Percentiles rank a stretch among this genome's conserved stretches.
phyloP scores from a whole-genome alignment of 2,113 vertebrate species.

The Crotalus horridus region DNA sequence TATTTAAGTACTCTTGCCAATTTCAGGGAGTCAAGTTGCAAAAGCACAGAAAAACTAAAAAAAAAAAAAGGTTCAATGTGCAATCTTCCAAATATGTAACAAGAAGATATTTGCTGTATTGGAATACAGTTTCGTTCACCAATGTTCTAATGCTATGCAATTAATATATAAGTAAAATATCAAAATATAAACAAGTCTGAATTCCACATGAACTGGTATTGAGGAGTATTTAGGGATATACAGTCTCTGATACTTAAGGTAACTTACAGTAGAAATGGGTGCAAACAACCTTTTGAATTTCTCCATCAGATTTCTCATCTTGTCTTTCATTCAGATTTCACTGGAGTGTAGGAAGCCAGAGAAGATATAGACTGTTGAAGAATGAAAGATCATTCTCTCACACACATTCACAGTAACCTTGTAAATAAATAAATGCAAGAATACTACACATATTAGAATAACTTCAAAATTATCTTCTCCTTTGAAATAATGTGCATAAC shows the following conservation, averaged over 20 bases:
- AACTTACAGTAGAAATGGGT: neutral
- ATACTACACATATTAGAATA: neutral
- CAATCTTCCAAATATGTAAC: neutral
- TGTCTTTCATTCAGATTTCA: neutral
- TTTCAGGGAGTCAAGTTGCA: neutral
- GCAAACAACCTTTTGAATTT: neutral
- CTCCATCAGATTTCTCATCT: neutral
- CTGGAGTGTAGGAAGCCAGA: neutral
- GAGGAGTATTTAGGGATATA: neutral
- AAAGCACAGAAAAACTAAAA: neutral
- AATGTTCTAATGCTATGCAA: neutral
- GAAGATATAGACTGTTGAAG: neutral
- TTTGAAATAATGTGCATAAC: neutral
- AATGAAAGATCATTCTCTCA: neutral
- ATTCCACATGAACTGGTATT: neutral
- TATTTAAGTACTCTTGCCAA: neutral
- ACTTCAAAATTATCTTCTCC: neutral
- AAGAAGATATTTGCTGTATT: neutral
- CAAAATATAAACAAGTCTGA: neutral
- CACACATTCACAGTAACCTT: neutral
- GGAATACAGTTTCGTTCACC: neutral
- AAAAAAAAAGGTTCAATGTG: neutral
- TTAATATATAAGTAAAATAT: neutral
- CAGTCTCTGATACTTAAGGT: neutral
- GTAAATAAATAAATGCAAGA: neutral